These are phyloP conservation scores for Eleginops maclovinus DNA, from an alignment of 2,113 vertebrate species.

Conservation along the genomic window DNA sequence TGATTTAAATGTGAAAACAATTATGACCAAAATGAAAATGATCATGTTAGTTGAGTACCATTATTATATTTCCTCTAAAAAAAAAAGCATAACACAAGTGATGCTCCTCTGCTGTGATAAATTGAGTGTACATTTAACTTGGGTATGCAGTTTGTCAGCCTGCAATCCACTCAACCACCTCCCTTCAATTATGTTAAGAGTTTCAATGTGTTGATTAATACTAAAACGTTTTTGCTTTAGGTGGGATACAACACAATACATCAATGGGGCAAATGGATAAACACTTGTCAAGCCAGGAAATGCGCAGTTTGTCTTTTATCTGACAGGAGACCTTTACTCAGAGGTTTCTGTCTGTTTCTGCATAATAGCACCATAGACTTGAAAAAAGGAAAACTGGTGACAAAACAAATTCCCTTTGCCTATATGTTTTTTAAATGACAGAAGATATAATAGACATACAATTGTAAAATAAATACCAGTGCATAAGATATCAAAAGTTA, in stretches of 20 bases:
- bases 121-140: neutral
- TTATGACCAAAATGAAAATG: slow-evolving; percentile 29
- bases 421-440: neutral
- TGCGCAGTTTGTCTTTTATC: too few relatives aligned
- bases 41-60: neutral
- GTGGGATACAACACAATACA: neutral
- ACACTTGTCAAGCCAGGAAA: neutral
- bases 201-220: slow-evolving; percentile 6
- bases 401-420: neutral
- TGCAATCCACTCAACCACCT: neutral
- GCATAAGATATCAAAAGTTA: neutral
- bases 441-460: neutral
- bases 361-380: neutral
- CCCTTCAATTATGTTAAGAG: neutral
- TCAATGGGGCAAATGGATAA: neutral
- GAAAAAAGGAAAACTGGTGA: neutral
- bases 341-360: neutral
- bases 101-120: slow-evolving; percentile 1
- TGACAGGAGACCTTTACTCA: too few relatives aligned
- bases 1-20: slow-evolving; percentile 51
- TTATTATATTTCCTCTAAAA: slow-evolving; percentile 30
- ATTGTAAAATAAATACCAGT: neutral
- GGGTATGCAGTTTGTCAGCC: neutral
- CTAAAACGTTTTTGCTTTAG: neutral
- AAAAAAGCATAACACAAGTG: slow-evolving; percentile 1